These are phyloP conservation scores for Agonopterix subpropinquella DNA, from an alignment of 2,888 invertebrate genomes.

Conservation along the genomic window DNA sequence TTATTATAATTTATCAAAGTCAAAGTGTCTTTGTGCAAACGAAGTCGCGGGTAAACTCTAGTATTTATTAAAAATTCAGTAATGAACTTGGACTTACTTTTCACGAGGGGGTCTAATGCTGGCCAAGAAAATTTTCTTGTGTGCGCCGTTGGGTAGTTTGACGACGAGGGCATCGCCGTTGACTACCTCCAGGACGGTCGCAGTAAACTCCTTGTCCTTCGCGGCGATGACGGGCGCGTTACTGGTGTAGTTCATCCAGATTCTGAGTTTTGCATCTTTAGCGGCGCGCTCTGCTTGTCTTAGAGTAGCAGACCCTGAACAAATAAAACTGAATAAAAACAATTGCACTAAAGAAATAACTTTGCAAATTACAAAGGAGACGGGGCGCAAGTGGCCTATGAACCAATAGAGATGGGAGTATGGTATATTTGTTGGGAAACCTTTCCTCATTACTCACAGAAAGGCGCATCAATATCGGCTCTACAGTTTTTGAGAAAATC, in stretches of 20 bases:
- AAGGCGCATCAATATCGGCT: no score
- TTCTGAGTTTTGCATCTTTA: conserved; percentile 88
- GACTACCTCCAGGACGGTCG: conserved; percentile 91
- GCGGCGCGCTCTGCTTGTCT: conserved; percentile 90
- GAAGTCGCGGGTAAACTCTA: no score
- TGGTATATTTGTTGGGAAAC: no score
- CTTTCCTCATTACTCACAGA: no score
- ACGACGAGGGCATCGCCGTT: conserved; percentile 96
- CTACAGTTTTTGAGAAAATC: no score
- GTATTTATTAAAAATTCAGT: neutral
- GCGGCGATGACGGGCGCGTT: conserved; percentile 82
- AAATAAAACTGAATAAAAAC: neutral
- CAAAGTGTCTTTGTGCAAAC: no score
- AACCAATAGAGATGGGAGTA: no score
- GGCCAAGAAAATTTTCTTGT: conserved; percentile 95
- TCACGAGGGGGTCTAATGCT: conserved; percentile 96
- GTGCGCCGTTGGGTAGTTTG: conserved; percentile 83
- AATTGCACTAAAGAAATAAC: neutral
- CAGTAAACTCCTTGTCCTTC: conserved; percentile 88
- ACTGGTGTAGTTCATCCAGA: conserved; percentile 95
- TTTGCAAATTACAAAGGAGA: no score
- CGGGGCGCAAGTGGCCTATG: no score
- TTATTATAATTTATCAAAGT: no score
- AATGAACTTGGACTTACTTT: conserved; percentile 45
- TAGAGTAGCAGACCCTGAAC: conserved; percentile 83